phyloP scores from a whole-genome alignment of 2,113 vertebrate genomes.

The Pygathrix nemaeus region DNA sequence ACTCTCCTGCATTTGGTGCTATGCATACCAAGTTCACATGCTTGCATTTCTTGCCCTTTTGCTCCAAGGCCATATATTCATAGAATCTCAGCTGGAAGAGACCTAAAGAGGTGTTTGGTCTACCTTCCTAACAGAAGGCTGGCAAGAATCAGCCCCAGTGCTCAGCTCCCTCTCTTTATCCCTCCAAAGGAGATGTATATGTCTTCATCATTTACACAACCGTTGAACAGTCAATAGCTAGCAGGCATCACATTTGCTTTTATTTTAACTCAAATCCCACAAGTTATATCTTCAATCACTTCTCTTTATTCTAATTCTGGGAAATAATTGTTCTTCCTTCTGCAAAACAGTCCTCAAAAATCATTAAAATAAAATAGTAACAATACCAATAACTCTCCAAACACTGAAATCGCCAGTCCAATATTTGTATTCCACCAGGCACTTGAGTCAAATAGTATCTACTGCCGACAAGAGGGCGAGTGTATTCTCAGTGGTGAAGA shows the following conservation, averaged over 20 bases:
- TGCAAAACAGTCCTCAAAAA: not conserved
- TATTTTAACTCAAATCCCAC: not conserved
- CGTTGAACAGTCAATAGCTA: not conserved
- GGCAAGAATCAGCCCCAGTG: not conserved
- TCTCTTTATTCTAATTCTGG: not conserved
- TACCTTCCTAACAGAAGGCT: not conserved
- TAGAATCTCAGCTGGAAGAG: not conserved
- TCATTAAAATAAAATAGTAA: not conserved
- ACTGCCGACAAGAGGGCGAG: not conserved
- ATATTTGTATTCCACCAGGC: not conserved
- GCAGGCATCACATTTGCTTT: not conserved
- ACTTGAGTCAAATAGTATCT: not conserved
- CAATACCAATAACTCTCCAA: not conserved
- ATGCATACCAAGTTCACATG: not conserved
- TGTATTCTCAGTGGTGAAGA: constrained; percentile 24
- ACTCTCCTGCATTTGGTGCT: not conserved
- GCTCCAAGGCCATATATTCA: not conserved
- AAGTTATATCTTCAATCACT: not conserved
- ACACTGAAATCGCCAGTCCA: not conserved
- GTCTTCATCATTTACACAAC: not conserved
- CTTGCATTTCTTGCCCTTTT: not conserved
- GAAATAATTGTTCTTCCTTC: not conserved
- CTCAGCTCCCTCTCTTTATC: not conserved
- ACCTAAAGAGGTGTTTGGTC: not conserved
- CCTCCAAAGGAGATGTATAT: not conserved